Evolutionary conservation across 2,797 vertebrate species (phyloP).

Genomic region (Acanthurus lineatus): DNA sequence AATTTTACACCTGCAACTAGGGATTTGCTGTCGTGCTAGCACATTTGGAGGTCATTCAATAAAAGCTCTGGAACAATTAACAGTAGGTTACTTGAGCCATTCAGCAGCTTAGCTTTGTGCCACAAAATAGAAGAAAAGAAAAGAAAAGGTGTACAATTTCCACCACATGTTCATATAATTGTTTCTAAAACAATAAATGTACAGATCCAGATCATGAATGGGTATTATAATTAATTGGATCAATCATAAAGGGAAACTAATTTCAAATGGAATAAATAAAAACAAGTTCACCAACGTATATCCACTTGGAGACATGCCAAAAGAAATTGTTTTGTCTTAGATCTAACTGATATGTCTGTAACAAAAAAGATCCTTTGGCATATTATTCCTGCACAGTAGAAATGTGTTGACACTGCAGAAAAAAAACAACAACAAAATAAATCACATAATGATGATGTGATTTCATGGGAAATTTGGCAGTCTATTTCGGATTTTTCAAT

Average conservation of each 20-base stretch:
- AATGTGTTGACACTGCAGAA: neutral
- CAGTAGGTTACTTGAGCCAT: neutral
- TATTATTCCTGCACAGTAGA: neutral
- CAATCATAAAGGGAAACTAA: neutral
- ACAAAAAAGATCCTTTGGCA: neutral
- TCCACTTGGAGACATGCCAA: neutral
- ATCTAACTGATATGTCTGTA: neutral
- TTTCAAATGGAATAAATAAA: neutral
- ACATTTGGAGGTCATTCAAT: constrained; percentile 19
- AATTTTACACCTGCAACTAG: neutral
- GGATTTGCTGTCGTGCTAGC: neutral
- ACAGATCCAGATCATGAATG: neutral
- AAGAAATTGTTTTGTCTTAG: neutral
- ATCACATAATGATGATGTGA: neutral
- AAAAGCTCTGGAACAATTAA: neutral
- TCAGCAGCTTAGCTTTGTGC: neutral
- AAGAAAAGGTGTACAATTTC: neutral
- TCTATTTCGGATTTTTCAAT: neutral
- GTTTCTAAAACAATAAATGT: no score
- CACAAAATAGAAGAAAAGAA: neutral
- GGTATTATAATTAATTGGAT: neutral
- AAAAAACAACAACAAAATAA: constrained; percentile 9
- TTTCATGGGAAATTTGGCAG: neutral
- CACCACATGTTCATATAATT: neutral
- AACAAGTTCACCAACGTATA: neutral